Base-by-base conservation (phyloP, 2,797 vertebrate species). In the Carapus acus region DNA sequence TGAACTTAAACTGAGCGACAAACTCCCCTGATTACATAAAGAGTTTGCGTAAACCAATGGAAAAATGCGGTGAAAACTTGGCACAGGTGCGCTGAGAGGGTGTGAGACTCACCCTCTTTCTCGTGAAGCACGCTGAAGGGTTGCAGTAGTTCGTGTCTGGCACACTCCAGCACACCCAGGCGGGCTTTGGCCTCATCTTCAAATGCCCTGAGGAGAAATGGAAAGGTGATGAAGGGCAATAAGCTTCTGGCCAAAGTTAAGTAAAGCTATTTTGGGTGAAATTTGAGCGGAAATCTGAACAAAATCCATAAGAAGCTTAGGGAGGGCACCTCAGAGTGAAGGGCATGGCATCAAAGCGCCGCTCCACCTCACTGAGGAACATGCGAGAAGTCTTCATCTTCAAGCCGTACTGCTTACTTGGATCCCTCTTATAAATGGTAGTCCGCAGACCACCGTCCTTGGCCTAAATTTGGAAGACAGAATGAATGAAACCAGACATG, bases 321-420 rank as follows among this genome's bases (percentile, higher is more conserved):
- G 31, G 31, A 13, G 6, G 38, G 21, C 83, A 97, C 95, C 96
- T 87, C 21, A 98, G 89, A 78, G 93, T 98, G 77, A 97, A 98
- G 0, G 95, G 94, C 96, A 98, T 95, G 60, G 92, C 89, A 69
- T 94, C 93, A 51, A 97, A 98, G 65, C 94, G 91, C 60, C 92
- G 87, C 80, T 97, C 94, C 57, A 98, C 93, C 80, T 98, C 95
- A 8, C 94, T 97, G 85, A 98, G 94, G 84, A 98, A 96, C 60
- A 88, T 89, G 78, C 94, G 93, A n/a, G 96, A 98, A 27, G 94
- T 96, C 88, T 98, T 98, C 93, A 98, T 97, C 83, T 98, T 97
- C 69, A 98, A 74, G 61, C 94, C 93, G 1, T 98, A 98, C 62
- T 97, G 94, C 76, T 98, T 96, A 73, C 88, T 92, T 22, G 94